These are phyloP conservation scores for Unio pictorum DNA, from an alignment of 2,888 invertebrate species.

Conservation along the genomic window DNA sequence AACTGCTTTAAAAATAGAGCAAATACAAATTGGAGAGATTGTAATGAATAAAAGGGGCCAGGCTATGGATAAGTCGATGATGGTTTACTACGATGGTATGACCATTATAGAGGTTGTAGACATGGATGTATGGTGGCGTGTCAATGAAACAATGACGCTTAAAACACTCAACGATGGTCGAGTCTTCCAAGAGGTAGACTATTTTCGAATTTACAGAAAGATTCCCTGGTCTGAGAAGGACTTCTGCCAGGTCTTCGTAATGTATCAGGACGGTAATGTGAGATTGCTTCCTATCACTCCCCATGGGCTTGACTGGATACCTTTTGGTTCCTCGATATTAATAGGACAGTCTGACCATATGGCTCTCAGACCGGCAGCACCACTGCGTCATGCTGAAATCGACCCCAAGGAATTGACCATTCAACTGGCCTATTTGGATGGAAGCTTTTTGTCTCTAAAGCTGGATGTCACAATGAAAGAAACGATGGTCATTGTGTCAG, in stretches of 20 bases:
- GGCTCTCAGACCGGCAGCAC: constrained; percentile 32
- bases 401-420: constrained; percentile 27
- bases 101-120: constrained; percentile 42
- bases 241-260: constrained; percentile 47
- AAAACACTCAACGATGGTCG: constrained; percentile 18
- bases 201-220: constrained; percentile 34
- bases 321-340: constrained; percentile 53
- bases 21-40: constrained; percentile 27
- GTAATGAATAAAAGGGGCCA: constrained; percentile 31
- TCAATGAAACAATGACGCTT: constrained; percentile 45
- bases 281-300: constrained; percentile 45
- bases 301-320: constrained; percentile 53
- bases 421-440: constrained; percentile 33
- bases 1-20: constrained; percentile 4
- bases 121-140: constrained; percentile 50
- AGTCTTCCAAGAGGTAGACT: constrained; percentile 28
- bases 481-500: constrained; percentile 18
- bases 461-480: constrained; percentile 13
- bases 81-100: constrained; percentile 27
- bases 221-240: constrained; percentile 40
- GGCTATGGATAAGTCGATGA: constrained; percentile 21
- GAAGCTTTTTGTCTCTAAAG: constrained; percentile 15
- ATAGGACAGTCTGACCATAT: constrained; percentile 42
- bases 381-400: constrained; percentile 38
- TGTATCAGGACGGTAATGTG: constrained; percentile 54